phyloP scores from a whole-genome alignment of 2,113 vertebrate genomes.

The Brachyhypopomus occidentalis region DNA sequence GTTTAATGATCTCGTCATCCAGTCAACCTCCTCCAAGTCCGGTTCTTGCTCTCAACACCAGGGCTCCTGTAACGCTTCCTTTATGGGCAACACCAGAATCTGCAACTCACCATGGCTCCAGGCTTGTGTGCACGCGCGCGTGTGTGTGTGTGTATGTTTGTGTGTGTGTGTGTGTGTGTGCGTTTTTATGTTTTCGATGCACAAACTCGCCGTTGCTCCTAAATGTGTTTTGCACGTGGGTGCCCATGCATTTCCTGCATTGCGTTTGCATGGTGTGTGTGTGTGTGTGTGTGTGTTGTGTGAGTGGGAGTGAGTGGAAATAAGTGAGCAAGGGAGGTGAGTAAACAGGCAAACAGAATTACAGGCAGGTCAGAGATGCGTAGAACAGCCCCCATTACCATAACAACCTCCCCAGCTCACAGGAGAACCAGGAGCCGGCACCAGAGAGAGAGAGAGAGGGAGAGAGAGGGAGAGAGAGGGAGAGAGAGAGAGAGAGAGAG shows the following conservation, averaged over 20 bases:
- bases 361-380: conserved; percentile 31
- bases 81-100: too few species aligned
- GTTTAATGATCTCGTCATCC: too few species aligned
- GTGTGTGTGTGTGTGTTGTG: neutral
- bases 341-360: conserved; percentile 2
- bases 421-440: neutral
- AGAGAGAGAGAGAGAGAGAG: neutral
- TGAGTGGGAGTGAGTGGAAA: neutral
- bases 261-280: neutral
- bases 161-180: neutral
- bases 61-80: too few species aligned
- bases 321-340: conserved; percentile 20
- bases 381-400: conserved; percentile 29
- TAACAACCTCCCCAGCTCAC: neutral
- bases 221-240: neutral
- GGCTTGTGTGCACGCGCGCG: conserved; percentile 44
- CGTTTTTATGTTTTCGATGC: neutral
- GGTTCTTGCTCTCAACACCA: too few species aligned
- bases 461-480: neutral
- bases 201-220: neutral
- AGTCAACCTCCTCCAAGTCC: too few species aligned
- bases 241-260: too few species aligned
- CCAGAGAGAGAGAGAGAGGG: neutral
- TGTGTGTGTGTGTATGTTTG: neutral
- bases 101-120: neutral